phyloP scores from a whole-genome alignment of 2,113 vertebrate species.

The Engraulis encrasicolus region DNA sequence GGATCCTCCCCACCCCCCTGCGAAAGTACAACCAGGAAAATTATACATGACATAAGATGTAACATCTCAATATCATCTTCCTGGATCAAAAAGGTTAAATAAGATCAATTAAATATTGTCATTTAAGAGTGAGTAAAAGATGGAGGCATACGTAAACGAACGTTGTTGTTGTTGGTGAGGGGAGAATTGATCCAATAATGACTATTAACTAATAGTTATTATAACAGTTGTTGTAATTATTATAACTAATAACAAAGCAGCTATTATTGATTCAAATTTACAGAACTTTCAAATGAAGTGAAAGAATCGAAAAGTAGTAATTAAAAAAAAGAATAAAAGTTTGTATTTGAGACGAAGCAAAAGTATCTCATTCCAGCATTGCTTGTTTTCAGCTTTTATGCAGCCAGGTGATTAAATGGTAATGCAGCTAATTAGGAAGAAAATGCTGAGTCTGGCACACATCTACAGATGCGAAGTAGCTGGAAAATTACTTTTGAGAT shows the following conservation, averaged over 20 bases:
- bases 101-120: no score
- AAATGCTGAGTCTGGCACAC: neutral
- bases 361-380: neutral
- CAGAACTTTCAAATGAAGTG: neutral
- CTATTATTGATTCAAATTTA: neutral
- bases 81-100: no score
- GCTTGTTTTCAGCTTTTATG: neutral
- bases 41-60: no score
- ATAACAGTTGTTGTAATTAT: neutral
- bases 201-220: no score
- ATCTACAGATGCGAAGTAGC: neutral
- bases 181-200: no score
- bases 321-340: no score
- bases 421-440: neutral
- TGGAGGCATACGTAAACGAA: no score
- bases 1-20: no score
- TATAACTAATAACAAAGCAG: neutral
- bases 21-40: no score
- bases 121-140: neutral
- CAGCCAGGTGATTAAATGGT: neutral
- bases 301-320: neutral
- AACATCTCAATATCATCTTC: no score
- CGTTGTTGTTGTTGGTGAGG: no score
- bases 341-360: no score
- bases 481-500: conserved; percentile 5